Base-by-base conservation (phyloP, 2,888 invertebrate genomes). In the Hoplodrina ambigua region DNA sequence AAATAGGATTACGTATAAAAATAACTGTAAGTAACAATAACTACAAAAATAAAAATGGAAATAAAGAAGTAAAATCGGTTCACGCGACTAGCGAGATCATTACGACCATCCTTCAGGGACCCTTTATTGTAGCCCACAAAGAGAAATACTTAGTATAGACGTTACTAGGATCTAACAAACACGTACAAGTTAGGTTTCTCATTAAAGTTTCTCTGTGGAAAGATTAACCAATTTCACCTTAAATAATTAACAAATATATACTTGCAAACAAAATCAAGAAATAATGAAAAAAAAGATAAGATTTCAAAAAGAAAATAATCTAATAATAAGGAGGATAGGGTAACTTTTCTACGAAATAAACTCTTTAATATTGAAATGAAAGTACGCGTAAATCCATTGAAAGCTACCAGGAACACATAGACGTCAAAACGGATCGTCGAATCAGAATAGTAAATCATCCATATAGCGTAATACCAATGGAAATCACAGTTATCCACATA, bases 391-490 rank as follows among this genome's bases (percentile, higher is more conserved):
- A 54, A 69, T 55, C 25, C n/a, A 61, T 25, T 54, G 49, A 20
- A 37, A 58, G 19, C 41, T 41, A 76, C 71, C 59, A 70, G 55
- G 54, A 62, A 54, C 53, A 61, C 62, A 78, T 53, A 61, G 37
- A 66, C 41, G 66, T 73, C 79, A 78, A 64, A 78, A 69, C 19
- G 52, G 64, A 63, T 78, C 52, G 52, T 57, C 68, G 62, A 71
- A 60, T 72, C 70, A 62, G 74, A 77, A 57, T 61, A 71, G 60
- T 84, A 84, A 82, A 77, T 82, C 74, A 74, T 80, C 44, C 46
- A 49, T 62, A 79, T 41, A 84, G 70, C 61, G 55, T 80, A 68
- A 77, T 80, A 72, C 61, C 68, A 41, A 84, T 80, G 77, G 80
- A 77, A 77, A 80, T 85, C 61, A 46, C 52, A 73, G 78, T 78